phyloP scores from a whole-genome alignment of 2,888 invertebrate species.

The Unio pictorum region DNA sequence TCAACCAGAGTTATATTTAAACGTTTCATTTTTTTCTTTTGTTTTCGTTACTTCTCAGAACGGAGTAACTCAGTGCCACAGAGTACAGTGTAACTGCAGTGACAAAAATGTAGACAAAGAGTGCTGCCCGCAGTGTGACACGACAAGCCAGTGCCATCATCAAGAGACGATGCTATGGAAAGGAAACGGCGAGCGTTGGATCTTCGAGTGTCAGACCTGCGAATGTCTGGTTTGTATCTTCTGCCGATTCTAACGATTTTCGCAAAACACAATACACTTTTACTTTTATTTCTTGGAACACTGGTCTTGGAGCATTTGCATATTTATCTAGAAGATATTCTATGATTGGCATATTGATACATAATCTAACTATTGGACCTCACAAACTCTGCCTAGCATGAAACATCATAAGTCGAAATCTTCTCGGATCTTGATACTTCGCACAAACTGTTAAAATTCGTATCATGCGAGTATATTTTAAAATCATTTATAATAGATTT shows the following conservation, averaged over 20 bases:
- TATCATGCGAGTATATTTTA: too few relatives aligned
- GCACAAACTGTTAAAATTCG: too few relatives aligned
- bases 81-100: slow-evolving; percentile 81
- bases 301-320: not conserved
- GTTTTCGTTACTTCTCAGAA: slow-evolving; percentile 33
- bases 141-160: slow-evolving; percentile 77
- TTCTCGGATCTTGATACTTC: too few relatives aligned
- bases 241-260: not conserved
- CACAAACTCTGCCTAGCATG: too few relatives aligned
- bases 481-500: too few relatives aligned
- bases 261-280: too few relatives aligned
- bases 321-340: not conserved
- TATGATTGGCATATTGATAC: not conserved
- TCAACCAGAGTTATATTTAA: too few relatives aligned
- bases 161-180: slow-evolving; percentile 83
- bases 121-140: slow-evolving; percentile 88
- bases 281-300: not conserved
- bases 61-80: slow-evolving; percentile 77
- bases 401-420: too few relatives aligned
- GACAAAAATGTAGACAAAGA: slow-evolving; percentile 70
- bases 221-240: slow-evolving; percentile 83
- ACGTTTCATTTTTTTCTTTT: not conserved
- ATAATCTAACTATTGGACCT: not conserved
- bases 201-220: slow-evolving; percentile 92
- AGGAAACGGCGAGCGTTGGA: slow-evolving; percentile 89